These are phyloP conservation scores for Pterocles orientalis DNA, from an alignment of 2,113 vertebrate genomes.

Conservation along the genomic window DNA sequence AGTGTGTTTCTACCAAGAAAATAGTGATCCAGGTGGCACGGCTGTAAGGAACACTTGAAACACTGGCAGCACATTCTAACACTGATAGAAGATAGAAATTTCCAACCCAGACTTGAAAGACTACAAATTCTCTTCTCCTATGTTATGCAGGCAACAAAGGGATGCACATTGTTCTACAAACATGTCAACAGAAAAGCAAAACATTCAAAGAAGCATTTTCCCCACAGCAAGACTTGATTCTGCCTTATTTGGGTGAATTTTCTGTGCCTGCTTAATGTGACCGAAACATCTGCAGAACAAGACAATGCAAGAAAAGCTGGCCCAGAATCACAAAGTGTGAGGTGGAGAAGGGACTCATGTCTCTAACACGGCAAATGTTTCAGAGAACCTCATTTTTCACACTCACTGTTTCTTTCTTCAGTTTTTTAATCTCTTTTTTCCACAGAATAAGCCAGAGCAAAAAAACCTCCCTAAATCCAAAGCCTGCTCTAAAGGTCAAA, in stretches of 20 bases:
- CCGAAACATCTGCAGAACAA: neutral
- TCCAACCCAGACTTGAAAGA: neutral
- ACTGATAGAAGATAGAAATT: neutral
- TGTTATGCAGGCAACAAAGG: neutral
- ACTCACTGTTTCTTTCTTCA: neutral
- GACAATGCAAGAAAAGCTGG: neutral
- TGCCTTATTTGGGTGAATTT: neutral
- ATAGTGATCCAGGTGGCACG: neutral
- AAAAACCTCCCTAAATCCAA: neutral
- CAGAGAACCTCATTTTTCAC: neutral
- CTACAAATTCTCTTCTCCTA: neutral
- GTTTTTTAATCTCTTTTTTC: neutral
- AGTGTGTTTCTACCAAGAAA: neutral
- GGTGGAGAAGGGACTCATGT: neutral
- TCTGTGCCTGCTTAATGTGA: neutral
- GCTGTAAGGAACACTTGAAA: neutral
- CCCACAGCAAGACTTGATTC: neutral
- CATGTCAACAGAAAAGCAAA: neutral
- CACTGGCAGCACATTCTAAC: neutral
- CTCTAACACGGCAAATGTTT: neutral
- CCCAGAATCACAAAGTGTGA: neutral
- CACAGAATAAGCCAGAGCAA: neutral
- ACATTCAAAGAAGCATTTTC: neutral
- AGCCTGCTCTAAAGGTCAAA: neutral
- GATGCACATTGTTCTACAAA: neutral